Percentiles rank a stretch among this genome's conserved stretches.
Conservation (phyloP, 2,797 vertebrate genomes). For the Galago senegalensis region DNA sequence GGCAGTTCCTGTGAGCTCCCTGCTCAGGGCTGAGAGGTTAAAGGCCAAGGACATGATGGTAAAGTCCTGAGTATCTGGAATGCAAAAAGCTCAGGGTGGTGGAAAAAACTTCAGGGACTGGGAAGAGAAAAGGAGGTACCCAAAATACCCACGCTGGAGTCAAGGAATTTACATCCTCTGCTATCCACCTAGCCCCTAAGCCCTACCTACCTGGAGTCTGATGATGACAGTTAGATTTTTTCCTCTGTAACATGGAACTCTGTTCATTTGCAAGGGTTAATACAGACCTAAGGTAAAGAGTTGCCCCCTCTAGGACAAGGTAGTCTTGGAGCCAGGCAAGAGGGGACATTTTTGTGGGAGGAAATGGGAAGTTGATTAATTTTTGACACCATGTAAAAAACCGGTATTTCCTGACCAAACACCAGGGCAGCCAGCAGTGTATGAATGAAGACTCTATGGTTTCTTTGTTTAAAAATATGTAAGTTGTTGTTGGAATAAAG, state of each 20-base stretch:
- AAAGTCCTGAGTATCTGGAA: not conserved
- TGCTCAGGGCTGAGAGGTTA: not conserved
- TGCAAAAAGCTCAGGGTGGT: not conserved
- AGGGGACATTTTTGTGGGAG: conserved; percentile 80
- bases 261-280: conserved; percentile 55
- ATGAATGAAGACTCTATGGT: conserved; percentile 84
- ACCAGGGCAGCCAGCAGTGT: conserved; percentile 83
- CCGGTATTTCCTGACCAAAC: conserved; percentile 88
- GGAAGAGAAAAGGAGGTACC: not conserved
- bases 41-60: not conserved
- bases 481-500: conserved; percentile 81
- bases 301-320: not conserved
- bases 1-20: not conserved
- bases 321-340: not conserved
- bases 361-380: conserved; percentile 84
- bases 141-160: not conserved
- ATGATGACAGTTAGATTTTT: not conserved
- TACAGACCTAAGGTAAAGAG: not conserved
- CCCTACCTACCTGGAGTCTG: not conserved
- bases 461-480: conserved; percentile 78
- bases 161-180: not conserved
- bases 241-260: not conserved
- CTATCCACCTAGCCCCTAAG: not conserved
- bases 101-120: not conserved
- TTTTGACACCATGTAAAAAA: conserved; percentile 83